A percentile compares a stretch with the other conserved stretches of the same genome.
These are phyloP conservation scores for Chrysoperla carnea DNA, from an alignment of 1,140 invertebrate species.

Conservation along the genomic window DNA sequence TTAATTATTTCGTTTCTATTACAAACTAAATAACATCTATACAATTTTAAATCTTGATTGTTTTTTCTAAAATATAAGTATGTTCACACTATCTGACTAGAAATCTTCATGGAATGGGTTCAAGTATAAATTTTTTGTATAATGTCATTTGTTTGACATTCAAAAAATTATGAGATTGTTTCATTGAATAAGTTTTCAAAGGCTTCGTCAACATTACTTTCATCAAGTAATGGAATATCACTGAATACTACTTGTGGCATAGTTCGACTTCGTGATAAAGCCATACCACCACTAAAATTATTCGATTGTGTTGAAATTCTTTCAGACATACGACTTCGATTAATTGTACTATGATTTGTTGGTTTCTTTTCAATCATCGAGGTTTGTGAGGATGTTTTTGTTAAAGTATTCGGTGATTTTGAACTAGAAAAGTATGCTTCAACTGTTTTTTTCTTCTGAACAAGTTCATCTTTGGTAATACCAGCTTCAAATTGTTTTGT, in stretches of 20 bases:
- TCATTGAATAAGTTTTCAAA: slow-evolving; percentile 55
- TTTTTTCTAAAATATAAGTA: too few relatives aligned
- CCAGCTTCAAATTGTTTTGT: slow-evolving; percentile 58
- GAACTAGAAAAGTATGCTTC: slow-evolving; percentile 48
- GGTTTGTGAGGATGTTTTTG: slow-evolving; percentile 4
- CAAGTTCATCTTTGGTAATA: slow-evolving; percentile 47
- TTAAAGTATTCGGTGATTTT: slow-evolving; percentile 7
- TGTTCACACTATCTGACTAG: not conserved
- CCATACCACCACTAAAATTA: slow-evolving; percentile 18
- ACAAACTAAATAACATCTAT: too few relatives aligned
- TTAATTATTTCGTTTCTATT: too few relatives aligned
- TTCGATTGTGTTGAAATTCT: slow-evolving; percentile 26
- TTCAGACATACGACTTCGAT: slow-evolving; percentile 26
- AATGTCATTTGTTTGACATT: too few relatives aligned
- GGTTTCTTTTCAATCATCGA: not conserved
- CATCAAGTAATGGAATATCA: slow-evolving; percentile 41
- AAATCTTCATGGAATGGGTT: not conserved
- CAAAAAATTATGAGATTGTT: slow-evolving; percentile 7
- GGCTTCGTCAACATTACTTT: slow-evolving; percentile 52
- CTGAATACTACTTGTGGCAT: slow-evolving; percentile 45
- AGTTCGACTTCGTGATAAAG: slow-evolving; percentile 49
- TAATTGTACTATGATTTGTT: slow-evolving; percentile 13
- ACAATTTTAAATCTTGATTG: too few relatives aligned
- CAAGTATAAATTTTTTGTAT: too few relatives aligned
- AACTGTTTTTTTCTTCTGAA: slow-evolving; percentile 57